phyloP scores from a whole-genome alignment of 2,888 invertebrate species.

The Plagodis pulveraria region DNA sequence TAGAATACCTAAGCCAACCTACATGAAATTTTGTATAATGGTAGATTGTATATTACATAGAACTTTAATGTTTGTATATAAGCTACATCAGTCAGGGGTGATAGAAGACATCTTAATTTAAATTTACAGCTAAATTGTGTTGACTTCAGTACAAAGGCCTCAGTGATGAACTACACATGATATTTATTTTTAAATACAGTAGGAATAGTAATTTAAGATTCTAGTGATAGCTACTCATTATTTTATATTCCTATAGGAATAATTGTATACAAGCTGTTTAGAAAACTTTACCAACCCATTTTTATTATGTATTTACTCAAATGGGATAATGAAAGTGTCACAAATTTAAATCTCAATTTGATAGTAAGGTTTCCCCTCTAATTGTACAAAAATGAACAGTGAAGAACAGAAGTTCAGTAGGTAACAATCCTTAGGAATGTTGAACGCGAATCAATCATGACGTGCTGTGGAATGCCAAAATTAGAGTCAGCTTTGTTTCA shows the following conservation, averaged over 20 bases:
- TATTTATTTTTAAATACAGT: too few relatives aligned
- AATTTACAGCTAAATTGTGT: too few relatives aligned
- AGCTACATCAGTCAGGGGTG: too few relatives aligned
- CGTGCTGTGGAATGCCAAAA: slow-evolving; percentile 80
- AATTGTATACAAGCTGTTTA: slow-evolving; percentile 10
- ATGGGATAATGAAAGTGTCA: background rate
- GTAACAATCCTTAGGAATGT: slow-evolving; percentile 53
- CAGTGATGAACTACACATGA: too few relatives aligned
- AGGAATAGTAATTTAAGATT: background rate
- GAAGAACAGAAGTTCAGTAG: slow-evolving; percentile 35
- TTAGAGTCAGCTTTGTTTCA: slow-evolving; percentile 73
- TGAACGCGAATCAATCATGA: slow-evolving; percentile 69
- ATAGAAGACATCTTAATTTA: too few relatives aligned
- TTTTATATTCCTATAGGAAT: background rate
- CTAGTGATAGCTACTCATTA: background rate
- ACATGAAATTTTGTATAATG: too few relatives aligned
- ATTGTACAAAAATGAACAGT: slow-evolving; percentile 17
- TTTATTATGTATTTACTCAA: slow-evolving; percentile 7
- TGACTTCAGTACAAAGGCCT: too few relatives aligned
- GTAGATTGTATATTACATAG: too few relatives aligned
- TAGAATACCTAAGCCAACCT: too few relatives aligned
- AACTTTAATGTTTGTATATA: too few relatives aligned
- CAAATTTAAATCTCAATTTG: slow-evolving; percentile 1
- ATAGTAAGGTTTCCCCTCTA: slow-evolving; percentile 3
- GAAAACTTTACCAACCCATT: slow-evolving; percentile 16